Percentiles rank a stretch among this genome's conserved stretches.
These are phyloP conservation scores for Chloropsis cyanopogon DNA, from an alignment of 2,113 vertebrate genomes.

Conservation along the genomic window DNA sequence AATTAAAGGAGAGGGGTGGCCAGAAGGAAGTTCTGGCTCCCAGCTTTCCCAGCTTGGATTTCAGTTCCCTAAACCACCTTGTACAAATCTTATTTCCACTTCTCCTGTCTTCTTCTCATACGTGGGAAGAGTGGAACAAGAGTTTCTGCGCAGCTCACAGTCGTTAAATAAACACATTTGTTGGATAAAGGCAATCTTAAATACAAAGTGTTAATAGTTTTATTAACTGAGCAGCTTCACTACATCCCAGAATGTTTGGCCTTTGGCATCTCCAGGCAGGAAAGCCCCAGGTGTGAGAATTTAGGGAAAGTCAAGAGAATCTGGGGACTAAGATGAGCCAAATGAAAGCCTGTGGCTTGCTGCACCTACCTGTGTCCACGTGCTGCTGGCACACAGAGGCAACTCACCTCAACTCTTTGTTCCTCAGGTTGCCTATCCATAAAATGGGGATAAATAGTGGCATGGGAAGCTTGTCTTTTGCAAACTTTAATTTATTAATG, in stretches of 20 bases:
- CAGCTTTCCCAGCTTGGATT: background rate
- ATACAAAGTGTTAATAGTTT: background rate
- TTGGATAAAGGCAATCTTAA: background rate
- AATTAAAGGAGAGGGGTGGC: background rate
- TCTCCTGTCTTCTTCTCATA: background rate
- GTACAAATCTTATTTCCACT: background rate
- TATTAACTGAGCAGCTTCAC: background rate
- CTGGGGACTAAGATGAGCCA: background rate
- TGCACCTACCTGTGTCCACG: background rate
- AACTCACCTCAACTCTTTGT: background rate
- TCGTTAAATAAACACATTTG: accelerated
- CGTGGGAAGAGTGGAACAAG: background rate
- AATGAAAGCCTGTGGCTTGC: background rate
- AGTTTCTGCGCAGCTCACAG: background rate
- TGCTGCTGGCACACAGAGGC: background rate
- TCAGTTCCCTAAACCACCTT: background rate
- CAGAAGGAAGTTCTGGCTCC: background rate
- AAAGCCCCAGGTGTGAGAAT: background rate
- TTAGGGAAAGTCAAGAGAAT: background rate
- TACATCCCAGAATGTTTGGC: background rate
- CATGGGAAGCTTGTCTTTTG: background rate
- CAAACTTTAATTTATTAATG: constrained; percentile 35
- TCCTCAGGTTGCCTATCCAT: background rate
- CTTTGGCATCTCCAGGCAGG: background rate
- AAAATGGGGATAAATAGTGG: background rate